Evolutionary conservation across 2,888 invertebrate species (phyloP), one percentile per base, ranked within the genome.

Genomic region (Amiota communis): DNA sequence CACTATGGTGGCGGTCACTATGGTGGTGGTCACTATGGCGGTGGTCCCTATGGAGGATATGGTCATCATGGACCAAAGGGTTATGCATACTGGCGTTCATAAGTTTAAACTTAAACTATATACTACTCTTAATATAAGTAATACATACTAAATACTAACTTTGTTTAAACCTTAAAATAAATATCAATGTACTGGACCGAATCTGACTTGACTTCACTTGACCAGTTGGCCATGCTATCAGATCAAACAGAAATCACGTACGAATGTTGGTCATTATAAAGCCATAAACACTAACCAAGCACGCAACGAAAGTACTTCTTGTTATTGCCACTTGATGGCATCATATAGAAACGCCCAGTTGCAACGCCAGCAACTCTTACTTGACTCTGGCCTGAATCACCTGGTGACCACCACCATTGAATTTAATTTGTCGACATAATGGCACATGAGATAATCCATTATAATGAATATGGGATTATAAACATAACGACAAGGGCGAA

Each of bases 391-490:
- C 36, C 63, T 63, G 63, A n/a, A 13, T 13, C 63, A 36, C 36
- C 36, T 36, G 6, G 36, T 36, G 36, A 36, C 36, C 36, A 36
- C 36, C 36, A 36, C 36, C 8, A 36, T 3, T 17, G 63, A 63
- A 63, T 63, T 63, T 46, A 63, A 63, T 63, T 63, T 63, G 63
- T 36, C 63, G 17, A 13, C 36, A n/a, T n/a, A 63, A 36, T 12
- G 63, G 63, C n/a, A 13, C 6, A 36, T 9, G 4, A 63, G 63
- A 63, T 46, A 1, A 63, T 63, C 46, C 13, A 36, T 63, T 12
- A 13, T 63, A 63, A 46, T 63, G 63, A 23, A 36, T 63, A 63
- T 63, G 36, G 63, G 63, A 63, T 63, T 63, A 63, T 63, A 63
- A 63, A 63, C 36, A 36, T 63, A 36, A 63, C 12, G 36, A 63